Conservation (phyloP, 2,797 vertebrate species). For the Arctocebus calabarensis region DNA sequence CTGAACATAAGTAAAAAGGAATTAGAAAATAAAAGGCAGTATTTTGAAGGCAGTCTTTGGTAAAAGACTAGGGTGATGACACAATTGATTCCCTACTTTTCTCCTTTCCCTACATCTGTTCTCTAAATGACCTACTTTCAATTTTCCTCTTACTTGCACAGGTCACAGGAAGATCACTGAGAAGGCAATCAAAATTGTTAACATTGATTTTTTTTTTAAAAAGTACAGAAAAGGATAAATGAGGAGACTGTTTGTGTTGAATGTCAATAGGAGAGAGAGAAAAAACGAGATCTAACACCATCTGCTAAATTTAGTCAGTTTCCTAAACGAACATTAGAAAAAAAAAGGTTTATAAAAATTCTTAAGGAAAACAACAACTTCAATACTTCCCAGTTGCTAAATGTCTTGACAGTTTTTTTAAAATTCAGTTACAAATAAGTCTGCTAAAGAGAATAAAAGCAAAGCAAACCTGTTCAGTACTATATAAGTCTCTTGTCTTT, state of each 20-base stretch:
- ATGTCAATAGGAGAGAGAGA: background rate
- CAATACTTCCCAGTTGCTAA: background rate
- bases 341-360: background rate
- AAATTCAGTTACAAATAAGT: background rate
- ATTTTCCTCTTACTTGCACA: conserved; percentile 41
- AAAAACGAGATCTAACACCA: background rate
- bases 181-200: conserved; percentile 60
- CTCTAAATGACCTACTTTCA: conserved; percentile 43
- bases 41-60: background rate
- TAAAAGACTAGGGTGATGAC: background rate
- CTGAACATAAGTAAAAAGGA: conserved; percentile 60
- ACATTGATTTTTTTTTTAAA: conserved; percentile 23
- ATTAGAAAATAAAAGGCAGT: conserved; percentile 13
- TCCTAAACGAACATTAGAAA: conserved; percentile 27
- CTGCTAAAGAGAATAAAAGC: background rate
- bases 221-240: conserved; percentile 57
- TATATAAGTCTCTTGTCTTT: background rate
- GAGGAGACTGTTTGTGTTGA: conserved; percentile 30
- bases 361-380: background rate
- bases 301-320: conserved; percentile 40
- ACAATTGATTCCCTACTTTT: background rate
- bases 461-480: background rate
- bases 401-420: background rate
- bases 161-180: conserved; percentile 38
- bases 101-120: background rate